These are phyloP conservation scores for Ceratosolen fusciceps DNA, from an alignment of 1,140 invertebrate species.

Conservation along the genomic window DNA sequence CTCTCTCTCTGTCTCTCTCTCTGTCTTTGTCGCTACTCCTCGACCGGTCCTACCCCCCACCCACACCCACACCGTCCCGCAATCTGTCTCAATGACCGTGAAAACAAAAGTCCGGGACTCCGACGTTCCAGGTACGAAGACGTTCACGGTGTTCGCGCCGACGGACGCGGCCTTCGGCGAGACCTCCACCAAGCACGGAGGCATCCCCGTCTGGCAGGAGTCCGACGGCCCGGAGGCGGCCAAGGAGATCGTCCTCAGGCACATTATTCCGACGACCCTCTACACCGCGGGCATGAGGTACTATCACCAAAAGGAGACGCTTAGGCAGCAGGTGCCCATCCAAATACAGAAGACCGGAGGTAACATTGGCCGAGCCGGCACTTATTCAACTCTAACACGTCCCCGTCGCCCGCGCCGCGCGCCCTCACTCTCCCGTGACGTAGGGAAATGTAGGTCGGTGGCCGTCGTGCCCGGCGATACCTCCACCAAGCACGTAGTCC, in stretches of 20 bases:
- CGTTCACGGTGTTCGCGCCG: slow-evolving; percentile 88
- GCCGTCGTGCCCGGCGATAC: slow-evolving; percentile 19
- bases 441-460: slow-evolving; percentile 44
- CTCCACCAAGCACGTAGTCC: not conserved
- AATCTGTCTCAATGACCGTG: not conserved
- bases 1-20: not conserved
- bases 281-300: slow-evolving; percentile 89
- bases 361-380: too few species aligned
- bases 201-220: slow-evolving; percentile 72
- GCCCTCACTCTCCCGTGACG: not conserved
- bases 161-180: slow-evolving; percentile 83
- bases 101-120: slow-evolving; percentile 7
- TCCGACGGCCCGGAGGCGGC: slow-evolving; percentile 74
- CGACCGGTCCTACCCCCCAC: too few species aligned
- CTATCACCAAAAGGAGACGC: slow-evolving; percentile 85
- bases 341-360: slow-evolving; percentile 83
- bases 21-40: not conserved
- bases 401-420: not conserved
- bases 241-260: slow-evolving; percentile 82
- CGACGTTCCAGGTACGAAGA: slow-evolving; percentile 77
- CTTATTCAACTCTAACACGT: slow-evolving; percentile 50
- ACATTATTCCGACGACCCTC: slow-evolving; percentile 82
- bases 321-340: slow-evolving; percentile 76
- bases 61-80: not conserved
- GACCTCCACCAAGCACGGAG: slow-evolving; percentile 59